Conservation (phyloP, 2,888 invertebrate species). For the Tachystola acroxantha region DNA sequence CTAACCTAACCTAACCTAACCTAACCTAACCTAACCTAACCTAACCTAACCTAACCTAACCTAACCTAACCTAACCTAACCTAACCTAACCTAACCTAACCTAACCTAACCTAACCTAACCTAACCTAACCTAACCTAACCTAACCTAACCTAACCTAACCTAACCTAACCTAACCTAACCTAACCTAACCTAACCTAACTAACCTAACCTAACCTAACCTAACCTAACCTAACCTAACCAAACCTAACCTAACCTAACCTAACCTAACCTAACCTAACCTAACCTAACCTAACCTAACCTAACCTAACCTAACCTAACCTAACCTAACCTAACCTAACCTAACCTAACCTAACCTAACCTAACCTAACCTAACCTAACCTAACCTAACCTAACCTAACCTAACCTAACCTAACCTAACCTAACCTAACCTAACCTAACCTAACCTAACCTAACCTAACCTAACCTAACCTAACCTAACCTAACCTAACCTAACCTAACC, state of each 20-base stretch:
- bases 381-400: too few species aligned
- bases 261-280: background rate
- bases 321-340: background rate
- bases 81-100: background rate
- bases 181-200: background rate
- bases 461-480: too few species aligned
- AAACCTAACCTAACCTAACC: background rate
- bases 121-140: slow-evolving; percentile 1
- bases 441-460: too few species aligned
- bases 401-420: too few species aligned
- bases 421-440: too few species aligned
- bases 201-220: background rate
- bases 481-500: too few species aligned
- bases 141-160: background rate
- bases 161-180: background rate
- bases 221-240: too few species aligned
- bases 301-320: background rate
- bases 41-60: slow-evolving; percentile 10
- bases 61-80: background rate
- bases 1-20: slow-evolving; percentile 8
- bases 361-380: too few species aligned
- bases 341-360: too few species aligned
- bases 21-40: slow-evolving; percentile 10
- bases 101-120: background rate
- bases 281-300: background rate